phyloP scores from a whole-genome alignment of 2,888 invertebrate genomes.

The Nebria salina region DNA sequence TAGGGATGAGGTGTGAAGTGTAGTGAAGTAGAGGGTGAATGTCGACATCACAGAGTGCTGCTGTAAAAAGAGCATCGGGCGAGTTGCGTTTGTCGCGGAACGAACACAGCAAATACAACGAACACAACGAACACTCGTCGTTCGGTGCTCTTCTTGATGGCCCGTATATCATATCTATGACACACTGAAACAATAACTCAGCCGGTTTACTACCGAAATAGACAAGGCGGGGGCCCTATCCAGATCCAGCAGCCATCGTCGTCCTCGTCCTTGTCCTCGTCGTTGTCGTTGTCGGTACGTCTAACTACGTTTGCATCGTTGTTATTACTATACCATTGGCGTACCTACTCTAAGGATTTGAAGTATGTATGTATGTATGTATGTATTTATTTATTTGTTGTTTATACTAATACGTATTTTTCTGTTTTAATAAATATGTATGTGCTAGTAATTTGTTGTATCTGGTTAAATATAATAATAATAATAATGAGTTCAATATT shows the following conservation, averaged over 20 bases:
- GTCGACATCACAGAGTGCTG: not conserved
- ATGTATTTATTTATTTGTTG: too few species aligned
- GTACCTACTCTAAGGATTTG: not conserved
- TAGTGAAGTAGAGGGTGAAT: not conserved
- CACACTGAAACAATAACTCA: constrained; percentile 62
- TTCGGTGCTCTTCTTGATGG: constrained; percentile 56
- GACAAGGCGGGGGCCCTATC: constrained; percentile 54
- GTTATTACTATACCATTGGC: not conserved
- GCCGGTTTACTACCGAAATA: constrained; percentile 61
- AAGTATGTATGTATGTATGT: too few species aligned
- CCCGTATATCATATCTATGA: constrained; percentile 62
- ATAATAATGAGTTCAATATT: too few species aligned
- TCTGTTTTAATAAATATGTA: too few species aligned
- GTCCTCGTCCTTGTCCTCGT: not conserved
- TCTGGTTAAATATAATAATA: too few species aligned
- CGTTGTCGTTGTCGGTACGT: not conserved
- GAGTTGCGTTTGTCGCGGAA: not conserved
- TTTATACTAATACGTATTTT: too few species aligned
- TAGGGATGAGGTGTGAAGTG: not conserved
- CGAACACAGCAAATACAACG: not conserved
- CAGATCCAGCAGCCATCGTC: constrained; percentile 3
- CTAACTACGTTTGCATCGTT: not conserved
- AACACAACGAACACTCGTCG: not conserved
- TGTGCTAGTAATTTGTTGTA: too few species aligned
- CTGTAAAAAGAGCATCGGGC: constrained; percentile 9